Evolutionary conservation across 2,888 invertebrate species (phyloP).

Genomic region (Callinectes sapidus): DNA sequence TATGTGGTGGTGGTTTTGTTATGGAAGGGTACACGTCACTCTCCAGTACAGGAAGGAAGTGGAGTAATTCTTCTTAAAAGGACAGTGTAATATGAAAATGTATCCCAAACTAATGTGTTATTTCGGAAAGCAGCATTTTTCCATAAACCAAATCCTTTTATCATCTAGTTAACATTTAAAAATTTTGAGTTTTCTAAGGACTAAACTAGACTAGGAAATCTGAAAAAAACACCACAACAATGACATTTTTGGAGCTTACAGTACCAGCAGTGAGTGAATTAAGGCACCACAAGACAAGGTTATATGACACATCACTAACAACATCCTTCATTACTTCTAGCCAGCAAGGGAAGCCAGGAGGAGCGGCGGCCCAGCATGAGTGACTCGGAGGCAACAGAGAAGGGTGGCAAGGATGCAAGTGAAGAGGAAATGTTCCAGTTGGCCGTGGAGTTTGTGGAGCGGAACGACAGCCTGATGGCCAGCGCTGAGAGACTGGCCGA

Average conservation of each 20-base stretch:
- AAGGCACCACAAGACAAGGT: no score
- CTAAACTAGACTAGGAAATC: no score
- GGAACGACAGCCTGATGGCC: slow-evolving; percentile 49
- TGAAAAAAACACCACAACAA: background rate
- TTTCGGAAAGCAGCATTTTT: background rate
- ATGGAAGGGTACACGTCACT: background rate
- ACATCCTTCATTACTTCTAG: background rate
- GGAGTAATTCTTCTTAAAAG: no score
- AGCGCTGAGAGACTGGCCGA: slow-evolving; percentile 39
- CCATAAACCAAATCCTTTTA: background rate
- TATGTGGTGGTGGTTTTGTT: background rate
- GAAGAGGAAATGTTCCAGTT: slow-evolving; percentile 34
- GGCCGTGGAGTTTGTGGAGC: slow-evolving; percentile 54
- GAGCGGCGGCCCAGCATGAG: background rate
- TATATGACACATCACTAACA: background rate
- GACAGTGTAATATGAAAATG: background rate
- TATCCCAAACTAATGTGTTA: background rate
- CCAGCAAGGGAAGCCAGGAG: background rate
- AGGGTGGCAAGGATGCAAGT: background rate
- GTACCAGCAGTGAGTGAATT: background rate
- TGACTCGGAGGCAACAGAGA: background rate
- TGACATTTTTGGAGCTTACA: background rate
- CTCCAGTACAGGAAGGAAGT: no score
- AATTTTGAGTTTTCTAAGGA: no score
- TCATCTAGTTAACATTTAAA: no score